A percentile compares a stretch with the other conserved stretches of the same genome.
phyloP scores from a whole-genome alignment of 2,113 vertebrate genomes.

The Pholis gunnellus region DNA sequence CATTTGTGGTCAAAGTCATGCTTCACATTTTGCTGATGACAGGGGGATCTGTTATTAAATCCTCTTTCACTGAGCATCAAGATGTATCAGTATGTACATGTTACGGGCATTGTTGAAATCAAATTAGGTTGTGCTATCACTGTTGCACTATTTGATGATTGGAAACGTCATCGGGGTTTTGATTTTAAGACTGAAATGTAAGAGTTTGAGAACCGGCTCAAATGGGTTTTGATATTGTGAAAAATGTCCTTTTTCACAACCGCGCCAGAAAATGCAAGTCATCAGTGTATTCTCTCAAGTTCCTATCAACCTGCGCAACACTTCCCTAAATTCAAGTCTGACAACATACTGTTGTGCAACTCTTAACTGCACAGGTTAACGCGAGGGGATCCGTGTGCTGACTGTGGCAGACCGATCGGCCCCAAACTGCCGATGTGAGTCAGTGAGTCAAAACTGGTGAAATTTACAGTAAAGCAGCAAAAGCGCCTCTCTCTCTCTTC shows the following conservation, averaged over 20 bases:
- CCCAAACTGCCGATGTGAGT: neutral
- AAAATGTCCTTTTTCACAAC: neutral
- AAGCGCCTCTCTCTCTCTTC: neutral
- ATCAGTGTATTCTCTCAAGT: neutral
- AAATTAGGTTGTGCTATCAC: neutral
- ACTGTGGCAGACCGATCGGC: neutral
- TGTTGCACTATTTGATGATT: neutral
- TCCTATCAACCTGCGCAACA: neutral
- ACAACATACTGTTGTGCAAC: neutral
- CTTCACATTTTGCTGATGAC: constrained; percentile 4
- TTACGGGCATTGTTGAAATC: neutral
- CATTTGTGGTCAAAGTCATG: constrained; percentile 11
- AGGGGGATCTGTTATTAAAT: neutral
- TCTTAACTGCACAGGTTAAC: neutral
- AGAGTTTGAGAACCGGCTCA: neutral
- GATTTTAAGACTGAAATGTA: neutral
- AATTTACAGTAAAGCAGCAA: neutral
- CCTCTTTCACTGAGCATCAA: neutral
- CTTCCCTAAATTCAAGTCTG: neutral
- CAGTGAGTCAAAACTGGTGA: neutral
- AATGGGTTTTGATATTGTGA: neutral
- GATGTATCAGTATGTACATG: neutral
- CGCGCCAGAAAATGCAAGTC: neutral
- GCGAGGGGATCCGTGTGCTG: neutral
- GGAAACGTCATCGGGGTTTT: neutral